Conservation (phyloP, 2,113 vertebrate species). For the Oceanodroma tethys region DNA sequence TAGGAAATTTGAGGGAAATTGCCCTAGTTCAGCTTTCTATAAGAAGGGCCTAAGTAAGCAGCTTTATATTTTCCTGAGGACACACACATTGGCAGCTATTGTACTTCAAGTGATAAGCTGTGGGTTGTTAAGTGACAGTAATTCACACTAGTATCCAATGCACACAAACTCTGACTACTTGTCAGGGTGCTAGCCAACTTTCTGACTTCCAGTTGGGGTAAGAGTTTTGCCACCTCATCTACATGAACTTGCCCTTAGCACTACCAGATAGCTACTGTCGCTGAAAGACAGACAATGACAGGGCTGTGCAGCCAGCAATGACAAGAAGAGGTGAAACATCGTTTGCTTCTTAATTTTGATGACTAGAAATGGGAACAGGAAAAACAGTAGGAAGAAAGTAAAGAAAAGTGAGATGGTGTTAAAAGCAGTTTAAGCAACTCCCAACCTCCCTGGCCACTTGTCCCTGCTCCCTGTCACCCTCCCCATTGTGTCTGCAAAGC, state of each 20-base stretch:
- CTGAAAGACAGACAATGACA: background rate
- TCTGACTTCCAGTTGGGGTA: background rate
- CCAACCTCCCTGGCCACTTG: background rate
- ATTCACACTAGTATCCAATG: background rate
- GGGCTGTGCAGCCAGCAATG: accelerated
- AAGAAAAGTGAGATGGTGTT: background rate
- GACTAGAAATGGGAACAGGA: background rate
- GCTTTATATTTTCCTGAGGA: background rate
- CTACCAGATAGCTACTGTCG: background rate
- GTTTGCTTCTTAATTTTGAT: background rate
- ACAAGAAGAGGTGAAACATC: background rate
- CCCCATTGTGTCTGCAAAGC: background rate
- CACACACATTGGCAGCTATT: accelerated
- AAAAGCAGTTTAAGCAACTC: background rate
- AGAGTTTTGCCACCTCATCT: background rate
- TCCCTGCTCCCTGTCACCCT: background rate
- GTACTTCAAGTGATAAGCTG: background rate
- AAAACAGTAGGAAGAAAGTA: background rate
- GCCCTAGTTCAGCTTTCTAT: background rate
- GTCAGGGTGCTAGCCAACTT: background rate
- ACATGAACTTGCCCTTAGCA: background rate
- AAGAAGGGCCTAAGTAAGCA: background rate
- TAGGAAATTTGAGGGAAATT: background rate
- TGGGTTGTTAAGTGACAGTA: background rate
- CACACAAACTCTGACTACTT: background rate